Evolutionary conservation across 2,797 vertebrate species (phyloP).

Genomic region (Simalia tracyae): DNA sequence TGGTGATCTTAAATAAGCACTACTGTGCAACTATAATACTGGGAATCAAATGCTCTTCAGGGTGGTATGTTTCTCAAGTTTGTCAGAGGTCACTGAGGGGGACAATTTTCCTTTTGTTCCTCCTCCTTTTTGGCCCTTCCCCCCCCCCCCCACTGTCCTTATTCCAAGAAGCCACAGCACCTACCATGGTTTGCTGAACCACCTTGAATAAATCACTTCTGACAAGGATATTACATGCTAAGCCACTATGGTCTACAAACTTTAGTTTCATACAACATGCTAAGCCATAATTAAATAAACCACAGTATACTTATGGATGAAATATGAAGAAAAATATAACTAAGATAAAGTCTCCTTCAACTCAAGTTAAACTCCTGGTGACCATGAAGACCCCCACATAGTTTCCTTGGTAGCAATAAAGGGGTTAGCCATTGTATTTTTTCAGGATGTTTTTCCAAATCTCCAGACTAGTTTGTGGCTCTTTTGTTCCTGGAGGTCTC

Average conservation of each 20-base stretch:
- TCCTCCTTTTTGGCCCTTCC: not conserved
- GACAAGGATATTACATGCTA: not conserved
- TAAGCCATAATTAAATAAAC: not conserved
- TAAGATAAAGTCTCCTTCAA: not conserved
- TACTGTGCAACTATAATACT: not conserved
- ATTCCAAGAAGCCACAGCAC: not conserved
- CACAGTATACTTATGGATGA: not conserved
- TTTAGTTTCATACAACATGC: not conserved
- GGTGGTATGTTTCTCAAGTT: not conserved
- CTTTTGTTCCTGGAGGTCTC: no score
- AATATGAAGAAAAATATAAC: not conserved
- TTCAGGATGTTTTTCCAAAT: no score
- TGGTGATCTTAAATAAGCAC: not conserved
- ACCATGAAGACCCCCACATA: not conserved
- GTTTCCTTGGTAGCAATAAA: not conserved
- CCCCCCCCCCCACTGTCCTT: not conserved
- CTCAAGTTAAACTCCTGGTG: not conserved
- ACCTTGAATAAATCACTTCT: not conserved
- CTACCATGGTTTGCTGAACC: not conserved
- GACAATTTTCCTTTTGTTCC: not conserved
- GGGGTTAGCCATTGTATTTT: no score
- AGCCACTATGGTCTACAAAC: not conserved
- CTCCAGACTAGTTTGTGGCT: no score
- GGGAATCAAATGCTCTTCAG: not conserved
- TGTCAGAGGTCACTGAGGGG: not conserved